phyloP scores from a whole-genome alignment of 2,797 vertebrate genomes.

The Arctocebus calabarensis region DNA sequence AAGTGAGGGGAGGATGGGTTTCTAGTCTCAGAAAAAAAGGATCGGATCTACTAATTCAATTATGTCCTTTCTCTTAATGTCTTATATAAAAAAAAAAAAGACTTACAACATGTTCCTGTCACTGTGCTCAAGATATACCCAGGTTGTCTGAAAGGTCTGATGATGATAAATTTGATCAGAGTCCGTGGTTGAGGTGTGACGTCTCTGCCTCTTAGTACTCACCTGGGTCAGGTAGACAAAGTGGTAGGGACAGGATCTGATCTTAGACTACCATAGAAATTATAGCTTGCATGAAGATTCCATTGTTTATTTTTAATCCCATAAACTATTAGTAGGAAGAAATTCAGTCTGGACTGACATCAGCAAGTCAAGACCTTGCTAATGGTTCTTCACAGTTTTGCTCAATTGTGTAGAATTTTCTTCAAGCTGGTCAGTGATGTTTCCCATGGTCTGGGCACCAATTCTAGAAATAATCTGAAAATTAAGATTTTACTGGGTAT shows the following conservation, averaged over 20 bases:
- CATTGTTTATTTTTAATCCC: slow-evolving; percentile 5
- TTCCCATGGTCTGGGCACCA: not conserved
- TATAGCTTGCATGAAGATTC: not conserved
- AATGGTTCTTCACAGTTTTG: slow-evolving; percentile 53
- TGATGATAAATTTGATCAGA: not conserved
- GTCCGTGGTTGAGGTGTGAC: not conserved
- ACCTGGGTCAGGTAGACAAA: not conserved
- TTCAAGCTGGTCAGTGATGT: not conserved
- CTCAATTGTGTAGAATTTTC: slow-evolving; percentile 7
- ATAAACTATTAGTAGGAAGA: not conserved
- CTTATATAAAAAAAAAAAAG: not conserved
- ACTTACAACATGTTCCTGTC: not conserved
- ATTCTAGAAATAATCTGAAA: slow-evolving; percentile 44
- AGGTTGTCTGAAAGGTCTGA: not conserved
- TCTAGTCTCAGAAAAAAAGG: not conserved
- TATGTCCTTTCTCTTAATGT: not conserved
- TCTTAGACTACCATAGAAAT: not conserved
- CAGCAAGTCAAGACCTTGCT: not conserved
- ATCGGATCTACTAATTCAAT: not conserved
- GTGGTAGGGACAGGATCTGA: not conserved
- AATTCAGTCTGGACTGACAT: not conserved
- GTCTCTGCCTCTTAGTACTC: not conserved
- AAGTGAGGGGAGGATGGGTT: not conserved
- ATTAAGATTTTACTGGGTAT: not conserved
- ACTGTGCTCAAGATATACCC: not conserved